Conservation (phyloP, 2,113 vertebrate species). For the Cettia cetti region DNA sequence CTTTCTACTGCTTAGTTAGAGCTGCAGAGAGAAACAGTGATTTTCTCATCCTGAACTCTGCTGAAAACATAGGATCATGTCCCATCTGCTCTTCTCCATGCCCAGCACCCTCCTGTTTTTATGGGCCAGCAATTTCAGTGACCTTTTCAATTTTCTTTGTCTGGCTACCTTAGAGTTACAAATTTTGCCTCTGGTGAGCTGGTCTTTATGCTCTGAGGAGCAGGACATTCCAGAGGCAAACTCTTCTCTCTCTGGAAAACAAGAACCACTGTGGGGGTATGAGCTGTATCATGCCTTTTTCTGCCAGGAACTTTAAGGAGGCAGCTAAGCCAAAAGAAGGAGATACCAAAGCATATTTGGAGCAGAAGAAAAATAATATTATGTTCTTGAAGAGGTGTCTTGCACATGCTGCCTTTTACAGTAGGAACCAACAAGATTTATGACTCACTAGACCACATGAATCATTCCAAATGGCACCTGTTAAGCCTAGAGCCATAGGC, state of each 20-base stretch:
- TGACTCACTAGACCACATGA: background rate
- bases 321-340: background rate
- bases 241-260: background rate
- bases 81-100: background rate
- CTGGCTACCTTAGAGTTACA: background rate
- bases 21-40: background rate
- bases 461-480: background rate
- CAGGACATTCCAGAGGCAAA: background rate
- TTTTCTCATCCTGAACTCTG: background rate
- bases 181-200: background rate
- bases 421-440: background rate
- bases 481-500: background rate
- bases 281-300: background rate
- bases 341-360: background rate
- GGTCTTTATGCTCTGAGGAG: background rate
- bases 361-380: background rate
- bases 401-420: background rate
- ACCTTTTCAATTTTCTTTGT: background rate
- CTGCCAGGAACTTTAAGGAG: background rate
- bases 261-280: background rate
- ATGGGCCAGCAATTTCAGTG: background rate
- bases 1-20: background rate
- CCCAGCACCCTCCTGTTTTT: background rate
- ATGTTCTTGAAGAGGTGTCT: background rate
- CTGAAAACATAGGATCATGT: background rate